Evolutionary conservation across 2,113 vertebrate species (phyloP), one percentile per base, ranked within the genome.

Genomic region (Meriones unguiculatus): DNA sequence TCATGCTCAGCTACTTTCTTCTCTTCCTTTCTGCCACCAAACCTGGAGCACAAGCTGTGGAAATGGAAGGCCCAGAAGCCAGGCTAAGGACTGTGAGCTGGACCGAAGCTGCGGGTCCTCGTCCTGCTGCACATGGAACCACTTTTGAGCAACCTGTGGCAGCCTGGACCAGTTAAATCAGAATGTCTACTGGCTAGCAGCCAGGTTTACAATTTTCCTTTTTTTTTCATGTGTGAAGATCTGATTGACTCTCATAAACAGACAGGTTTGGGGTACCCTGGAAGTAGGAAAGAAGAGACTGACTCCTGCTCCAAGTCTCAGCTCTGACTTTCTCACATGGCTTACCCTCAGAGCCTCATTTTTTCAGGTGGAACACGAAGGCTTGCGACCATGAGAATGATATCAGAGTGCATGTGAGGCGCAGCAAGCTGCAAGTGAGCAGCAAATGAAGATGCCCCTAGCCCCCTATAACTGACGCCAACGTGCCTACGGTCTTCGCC

Each of bases 21-120:
- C 46, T 57, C 28, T n/a, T 85, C 41, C 77, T 78, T 78, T 12
- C 5, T 24, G 17, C 52, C 0, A 8, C 67, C 11, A 20, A 64
- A 67, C 32, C 30, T 5, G 17, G 92, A 92, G 46, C 92, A 93
- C 70, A 97, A 32, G 75, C 98, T 98, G 10, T 2, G 10, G 93
- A 94, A 69, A 95, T 11, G 91, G 30, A 88, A 92, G n/a, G 28
- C 73, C 64, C 11, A 10, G 9, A 69, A 78, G 41, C 46, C 54
- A 15, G 50, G 22, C 72, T 41, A 7, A 62, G 64, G 22, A 28
- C 80, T 30, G 28, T 72, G 85, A 90, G 70, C 92, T 20, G 38
- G 82, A 65, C 14, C 70, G 35, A 7, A 20, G 11, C 1, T 3
- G 52, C 10, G 14, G 20, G 11, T 1, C 18, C 81, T 38, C 1